These are phyloP conservation scores for Brachionus koreanus DNA, from an alignment of 1,140 invertebrate species.

Conservation along the genomic window DNA sequence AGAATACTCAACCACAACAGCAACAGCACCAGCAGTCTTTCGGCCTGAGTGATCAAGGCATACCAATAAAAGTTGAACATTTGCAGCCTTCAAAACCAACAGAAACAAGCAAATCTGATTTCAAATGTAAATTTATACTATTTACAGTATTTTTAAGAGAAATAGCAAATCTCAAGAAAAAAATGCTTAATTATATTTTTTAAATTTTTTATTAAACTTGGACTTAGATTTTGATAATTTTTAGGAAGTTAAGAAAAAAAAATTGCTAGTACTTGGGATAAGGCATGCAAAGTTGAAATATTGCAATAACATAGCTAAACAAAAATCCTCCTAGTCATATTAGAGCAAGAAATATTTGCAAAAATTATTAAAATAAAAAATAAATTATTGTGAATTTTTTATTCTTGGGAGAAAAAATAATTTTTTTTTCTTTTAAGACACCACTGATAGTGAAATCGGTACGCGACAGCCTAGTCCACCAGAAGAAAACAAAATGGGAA, in stretches of 20 bases:
- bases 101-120: conserved; percentile 2
- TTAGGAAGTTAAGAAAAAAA: neutral
- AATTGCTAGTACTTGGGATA: neutral
- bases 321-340: neutral
- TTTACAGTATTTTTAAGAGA: too few relatives aligned
- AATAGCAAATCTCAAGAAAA: neutral
- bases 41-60: neutral
- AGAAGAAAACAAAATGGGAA: neutral
- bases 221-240: too few relatives aligned
- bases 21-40: neutral
- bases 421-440: neutral
- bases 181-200: neutral
- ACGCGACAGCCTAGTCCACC: neutral
- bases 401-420: neutral
- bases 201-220: neutral
- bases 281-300: neutral
- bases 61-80: conserved; percentile 29
- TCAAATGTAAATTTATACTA: too few relatives aligned
- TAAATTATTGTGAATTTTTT: conserved; percentile 1
- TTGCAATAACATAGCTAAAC: neutral
- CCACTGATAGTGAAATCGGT: neutral
- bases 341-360: neutral
- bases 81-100: neutral
- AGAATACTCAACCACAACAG: neutral
- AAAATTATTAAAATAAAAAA: conserved; percentile 36